Evolutionary conservation across 2,888 invertebrate species (phyloP), one percentile per base, ranked within the genome.

Genomic region (Epirrita christyi): DNA sequence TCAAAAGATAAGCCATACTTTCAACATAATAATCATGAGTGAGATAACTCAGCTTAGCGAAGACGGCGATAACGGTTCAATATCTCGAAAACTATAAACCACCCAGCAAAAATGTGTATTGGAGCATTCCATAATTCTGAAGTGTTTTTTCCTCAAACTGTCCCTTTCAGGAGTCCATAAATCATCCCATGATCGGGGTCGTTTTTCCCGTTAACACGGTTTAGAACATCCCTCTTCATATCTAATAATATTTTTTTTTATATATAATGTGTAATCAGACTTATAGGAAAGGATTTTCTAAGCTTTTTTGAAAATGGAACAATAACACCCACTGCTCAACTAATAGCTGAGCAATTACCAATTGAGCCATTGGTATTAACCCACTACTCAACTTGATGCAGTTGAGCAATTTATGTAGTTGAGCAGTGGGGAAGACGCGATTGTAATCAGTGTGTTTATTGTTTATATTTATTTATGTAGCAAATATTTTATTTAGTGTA

Each of bases 131-230:
- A 63, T 63, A 64, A 63, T 58, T 58, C 56, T 46, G 62, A 63
- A 72, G 71, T 70, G 71, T 76, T 74, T 66, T 77, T 76, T 75
- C 65, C 61, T 64, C 66, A 62, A 61, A 63, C 71, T 70, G 69
- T 75, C 73, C 69, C 71, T 67, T 67, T 61, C 68, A 73, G 71
- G 51, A 66, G 48, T 64, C 61, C 68, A 76, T 80, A 76, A 80
- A 79, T 80, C 78, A 80, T 75, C 64, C 63, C 59, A 41, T 59
- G 67, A 67, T 73, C 67, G 67, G 66, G 59, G 67, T 69, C 67
- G 71, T 64, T 68, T n/a, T 71, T 69, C 69, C 70, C 68, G 71
- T 76, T 76, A 78, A 75, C 77, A 75, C 72, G 68, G 70, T 68
- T 73, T 73, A 66, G 66, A 70, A 73, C 73, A 72, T 69, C 44